These are phyloP conservation scores for Arvicanthis niloticus DNA, from an alignment of 2,113 vertebrate species.

Conservation along the genomic window DNA sequence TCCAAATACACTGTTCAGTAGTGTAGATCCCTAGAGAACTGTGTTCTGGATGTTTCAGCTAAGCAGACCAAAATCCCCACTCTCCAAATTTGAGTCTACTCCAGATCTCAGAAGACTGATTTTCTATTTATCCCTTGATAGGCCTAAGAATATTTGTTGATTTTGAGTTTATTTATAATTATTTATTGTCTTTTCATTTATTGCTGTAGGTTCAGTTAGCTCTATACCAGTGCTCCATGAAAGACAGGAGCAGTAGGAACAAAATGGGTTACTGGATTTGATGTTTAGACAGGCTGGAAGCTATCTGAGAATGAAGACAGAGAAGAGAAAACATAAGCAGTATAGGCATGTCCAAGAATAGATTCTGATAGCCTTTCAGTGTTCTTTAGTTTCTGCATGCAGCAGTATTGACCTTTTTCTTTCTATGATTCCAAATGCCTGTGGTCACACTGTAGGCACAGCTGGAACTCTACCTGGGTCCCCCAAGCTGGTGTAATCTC, in stretches of 20 bases:
- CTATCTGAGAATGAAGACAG: not conserved
- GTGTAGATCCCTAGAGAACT: not conserved
- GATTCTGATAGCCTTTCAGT: no score
- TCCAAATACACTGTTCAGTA: not conserved
- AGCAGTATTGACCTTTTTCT: not conserved
- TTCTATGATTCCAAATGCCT: not conserved
- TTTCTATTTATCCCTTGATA: not conserved
- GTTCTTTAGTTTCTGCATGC: not conserved
- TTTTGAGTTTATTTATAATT: not conserved
- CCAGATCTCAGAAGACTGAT: not conserved
- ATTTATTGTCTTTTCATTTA: not conserved
- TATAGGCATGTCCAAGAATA: no score
- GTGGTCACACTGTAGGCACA: not conserved
- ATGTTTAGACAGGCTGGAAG: not conserved
- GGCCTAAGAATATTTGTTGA: not conserved
- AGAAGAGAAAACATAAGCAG: not conserved
- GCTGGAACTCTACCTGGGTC: fast-evolving
- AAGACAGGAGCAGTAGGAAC: not conserved
- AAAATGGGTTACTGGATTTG: not conserved
- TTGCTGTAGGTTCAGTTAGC: not conserved
- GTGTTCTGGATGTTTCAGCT: not conserved
- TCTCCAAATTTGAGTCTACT: not conserved
- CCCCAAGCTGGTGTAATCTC: no score
- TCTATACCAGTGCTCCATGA: not conserved
- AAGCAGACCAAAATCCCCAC: not conserved